phyloP scores from a whole-genome alignment of 2,888 invertebrate species.

The Hyposoter dolosus region DNA sequence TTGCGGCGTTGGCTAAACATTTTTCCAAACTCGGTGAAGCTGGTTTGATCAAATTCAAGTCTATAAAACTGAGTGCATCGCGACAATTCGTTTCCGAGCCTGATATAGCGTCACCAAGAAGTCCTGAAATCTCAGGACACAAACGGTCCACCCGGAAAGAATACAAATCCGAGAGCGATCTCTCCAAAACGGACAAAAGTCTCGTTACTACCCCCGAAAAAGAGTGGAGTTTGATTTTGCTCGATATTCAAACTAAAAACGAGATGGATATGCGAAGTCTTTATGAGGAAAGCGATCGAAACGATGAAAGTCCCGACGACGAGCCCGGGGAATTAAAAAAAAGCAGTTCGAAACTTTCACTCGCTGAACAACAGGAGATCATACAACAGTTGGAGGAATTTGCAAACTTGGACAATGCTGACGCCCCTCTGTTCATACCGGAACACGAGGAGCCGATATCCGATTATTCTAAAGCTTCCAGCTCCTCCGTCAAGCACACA shows the following conservation, averaged over 20 bases:
- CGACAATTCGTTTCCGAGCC: constrained; percentile 83
- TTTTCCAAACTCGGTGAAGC: constrained; percentile 86
- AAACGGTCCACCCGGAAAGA: constrained; percentile 65
- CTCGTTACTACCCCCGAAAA: constrained; percentile 74
- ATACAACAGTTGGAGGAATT: constrained; percentile 82
- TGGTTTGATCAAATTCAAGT: constrained; percentile 81
- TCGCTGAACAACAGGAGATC: constrained; percentile 79
- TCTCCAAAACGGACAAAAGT: constrained; percentile 74
- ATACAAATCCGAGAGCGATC: constrained; percentile 80
- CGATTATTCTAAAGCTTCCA: constrained; percentile 44
- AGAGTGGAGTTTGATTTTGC: constrained; percentile 79
- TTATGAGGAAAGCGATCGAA: constrained; percentile 34
- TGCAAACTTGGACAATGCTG: constrained; percentile 79
- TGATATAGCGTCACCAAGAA: constrained; percentile 79
- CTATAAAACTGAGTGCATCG: constrained; percentile 75
- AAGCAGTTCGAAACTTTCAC: constrained; percentile 76
- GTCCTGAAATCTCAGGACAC: constrained; percentile 59
- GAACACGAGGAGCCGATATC: constrained; percentile 62
- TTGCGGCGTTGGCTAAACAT: constrained; percentile 90
- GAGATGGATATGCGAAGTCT: constrained; percentile 64
- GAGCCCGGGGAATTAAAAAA: constrained; percentile 60
- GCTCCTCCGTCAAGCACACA: constrained; percentile 67
- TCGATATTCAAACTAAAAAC: constrained; percentile 78
- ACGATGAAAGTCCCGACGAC: constrained; percentile 36
- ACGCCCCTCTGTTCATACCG: constrained; percentile 78